phyloP scores from a whole-genome alignment of 2,113 vertebrate genomes.

The Syngnathus typhle region DNA sequence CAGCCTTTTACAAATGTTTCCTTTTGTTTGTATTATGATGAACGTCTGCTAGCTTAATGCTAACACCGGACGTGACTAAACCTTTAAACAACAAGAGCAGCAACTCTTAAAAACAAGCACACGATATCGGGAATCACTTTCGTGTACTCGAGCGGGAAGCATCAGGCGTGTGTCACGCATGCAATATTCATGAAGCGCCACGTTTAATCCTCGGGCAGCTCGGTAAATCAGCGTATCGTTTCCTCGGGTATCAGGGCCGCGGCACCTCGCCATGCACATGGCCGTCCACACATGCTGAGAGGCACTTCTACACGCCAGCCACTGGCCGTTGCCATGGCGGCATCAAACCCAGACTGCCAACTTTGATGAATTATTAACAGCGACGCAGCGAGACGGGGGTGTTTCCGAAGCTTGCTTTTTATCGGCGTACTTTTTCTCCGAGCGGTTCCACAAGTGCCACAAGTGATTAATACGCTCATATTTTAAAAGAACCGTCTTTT shows the following conservation, averaged over 20 bases:
- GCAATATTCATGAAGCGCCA: constrained; percentile 55
- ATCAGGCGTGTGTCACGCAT: constrained; percentile 35
- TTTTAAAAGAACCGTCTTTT: not conserved
- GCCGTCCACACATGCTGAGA: constrained; percentile 27
- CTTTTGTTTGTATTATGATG: not conserved
- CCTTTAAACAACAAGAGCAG: not conserved
- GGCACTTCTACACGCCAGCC: not conserved
- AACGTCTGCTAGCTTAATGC: not conserved
- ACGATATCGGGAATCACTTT: not conserved
- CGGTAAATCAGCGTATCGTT: constrained; percentile 38
- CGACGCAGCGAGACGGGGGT: constrained; percentile 55
- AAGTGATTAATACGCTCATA: constrained; percentile 25
- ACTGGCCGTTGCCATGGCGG: constrained; percentile 63
- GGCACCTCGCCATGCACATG: constrained; percentile 54
- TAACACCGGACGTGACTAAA: not conserved
- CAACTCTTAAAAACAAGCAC: not conserved
- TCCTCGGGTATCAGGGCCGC: constrained; percentile 47
- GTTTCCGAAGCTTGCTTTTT: constrained; percentile 48
- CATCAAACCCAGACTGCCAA: constrained; percentile 69
- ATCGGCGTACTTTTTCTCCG: constrained; percentile 6
- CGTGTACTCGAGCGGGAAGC: constrained; percentile 6
- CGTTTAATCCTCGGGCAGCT: constrained; percentile 49
- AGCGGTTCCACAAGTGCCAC: constrained; percentile 10
- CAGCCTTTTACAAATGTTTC: not conserved
- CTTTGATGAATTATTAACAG: constrained; percentile 76